A percentile compares a stretch with the other conserved stretches of the same genome.
Evolutionary conservation across 2,797 vertebrate genomes (phyloP).

Genomic region (Chrysolophus pictus): DNA sequence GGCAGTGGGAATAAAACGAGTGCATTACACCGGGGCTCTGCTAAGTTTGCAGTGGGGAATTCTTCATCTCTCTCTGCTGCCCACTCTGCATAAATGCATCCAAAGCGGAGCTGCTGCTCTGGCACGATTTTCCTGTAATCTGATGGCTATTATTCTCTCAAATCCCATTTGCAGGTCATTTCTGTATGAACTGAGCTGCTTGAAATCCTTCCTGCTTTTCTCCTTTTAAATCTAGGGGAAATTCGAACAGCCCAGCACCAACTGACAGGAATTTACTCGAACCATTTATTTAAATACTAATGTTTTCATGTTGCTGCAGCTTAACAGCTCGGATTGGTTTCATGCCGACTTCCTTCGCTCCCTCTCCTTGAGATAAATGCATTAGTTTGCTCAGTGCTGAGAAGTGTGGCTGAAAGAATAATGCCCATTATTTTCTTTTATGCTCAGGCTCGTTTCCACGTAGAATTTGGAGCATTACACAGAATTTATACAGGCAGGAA

Average conservation of each 20-base stretch:
- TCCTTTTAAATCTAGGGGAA: constrained; percentile 18
- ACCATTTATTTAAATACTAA: constrained; percentile 27
- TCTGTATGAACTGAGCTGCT: constrained; percentile 22
- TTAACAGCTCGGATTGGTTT: constrained; percentile 17
- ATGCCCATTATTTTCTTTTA: neutral
- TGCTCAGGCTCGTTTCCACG: neutral
- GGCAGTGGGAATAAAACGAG: neutral
- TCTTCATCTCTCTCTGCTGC: neutral
- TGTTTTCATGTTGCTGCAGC: neutral
- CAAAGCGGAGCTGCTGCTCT: neutral
- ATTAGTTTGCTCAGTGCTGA: neutral
- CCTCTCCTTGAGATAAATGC: neutral
- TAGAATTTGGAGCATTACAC: neutral
- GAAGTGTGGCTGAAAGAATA: neutral
- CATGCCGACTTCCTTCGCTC: neutral
- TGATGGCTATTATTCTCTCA: neutral
- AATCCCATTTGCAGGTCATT: constrained; percentile 20
- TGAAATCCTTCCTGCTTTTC: constrained; percentile 31
- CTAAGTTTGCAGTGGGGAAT: neutral
- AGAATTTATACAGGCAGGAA: neutral
- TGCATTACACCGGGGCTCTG: neutral
- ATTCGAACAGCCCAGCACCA: constrained; percentile 15
- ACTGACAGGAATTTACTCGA: neutral
- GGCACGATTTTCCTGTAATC: neutral
- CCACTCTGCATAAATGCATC: neutral